These are phyloP conservation scores for Tor tambroides DNA, from an alignment of 2,113 vertebrate genomes.

Conservation along the genomic window DNA sequence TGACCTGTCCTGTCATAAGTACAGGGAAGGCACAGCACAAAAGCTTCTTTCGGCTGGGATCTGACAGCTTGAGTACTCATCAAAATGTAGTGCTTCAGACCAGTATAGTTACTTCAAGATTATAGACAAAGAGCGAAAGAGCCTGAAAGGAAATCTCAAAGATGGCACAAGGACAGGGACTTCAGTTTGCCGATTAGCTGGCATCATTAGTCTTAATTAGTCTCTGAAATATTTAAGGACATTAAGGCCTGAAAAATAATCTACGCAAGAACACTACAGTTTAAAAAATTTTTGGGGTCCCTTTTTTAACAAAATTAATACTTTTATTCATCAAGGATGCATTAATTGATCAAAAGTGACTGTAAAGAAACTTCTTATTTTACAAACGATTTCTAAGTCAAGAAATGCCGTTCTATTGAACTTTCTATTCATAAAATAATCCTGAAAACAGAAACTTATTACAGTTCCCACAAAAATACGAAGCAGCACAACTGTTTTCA, in stretches of 20 bases:
- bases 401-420: not conserved
- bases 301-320: not conserved
- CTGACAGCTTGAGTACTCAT: constrained; percentile 10
- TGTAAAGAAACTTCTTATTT: not conserved
- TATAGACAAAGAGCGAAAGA: not conserved
- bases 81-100: not conserved
- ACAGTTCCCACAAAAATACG: too few species aligned
- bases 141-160: not conserved
- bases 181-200: not conserved
- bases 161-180: constrained; percentile 19
- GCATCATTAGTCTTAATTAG: not conserved
- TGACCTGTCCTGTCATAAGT: not conserved
- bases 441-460: too few species aligned
- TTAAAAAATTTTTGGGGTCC: not conserved
- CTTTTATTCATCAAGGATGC: not conserved
- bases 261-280: not conserved
- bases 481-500: too few species aligned
- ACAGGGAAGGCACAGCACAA: not conserved
- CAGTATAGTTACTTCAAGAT: not conserved
- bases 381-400: too few species aligned
- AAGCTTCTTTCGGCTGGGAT: not conserved
- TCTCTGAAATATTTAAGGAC: constrained; percentile 12
- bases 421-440: too few species aligned
- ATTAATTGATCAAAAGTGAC: not conserved
- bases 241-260: not conserved